Conservation (phyloP, 1,140 invertebrate species). For the Calliopsis andreniformis region DNA sequence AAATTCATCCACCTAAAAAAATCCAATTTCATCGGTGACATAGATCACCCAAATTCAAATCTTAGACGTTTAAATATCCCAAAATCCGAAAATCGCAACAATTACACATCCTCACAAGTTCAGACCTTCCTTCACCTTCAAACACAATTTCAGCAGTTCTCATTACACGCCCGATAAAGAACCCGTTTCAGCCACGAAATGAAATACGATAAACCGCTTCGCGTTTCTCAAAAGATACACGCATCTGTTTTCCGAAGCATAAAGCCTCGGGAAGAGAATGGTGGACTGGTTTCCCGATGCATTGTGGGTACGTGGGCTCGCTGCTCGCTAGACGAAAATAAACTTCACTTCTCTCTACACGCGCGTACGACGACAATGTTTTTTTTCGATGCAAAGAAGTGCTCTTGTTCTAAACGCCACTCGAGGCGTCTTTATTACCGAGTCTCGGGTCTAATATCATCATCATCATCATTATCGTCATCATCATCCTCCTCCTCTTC, state of each 20-base stretch:
- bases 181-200: background rate
- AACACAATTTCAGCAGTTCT: background rate
- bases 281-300: conserved; percentile 6
- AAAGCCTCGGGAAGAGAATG: conserved; percentile 16
- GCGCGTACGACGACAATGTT: conserved; percentile 27
- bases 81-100: no score
- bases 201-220: background rate
- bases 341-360: conserved; percentile 39
- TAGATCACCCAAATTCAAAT: no score
- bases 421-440: conserved; percentile 50
- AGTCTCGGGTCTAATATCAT: conserved; percentile 26
- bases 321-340: conserved; percentile 47
- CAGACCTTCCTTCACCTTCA: background rate
- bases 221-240: background rate
- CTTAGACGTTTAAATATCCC: no score
- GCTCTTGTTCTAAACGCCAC: conserved; percentile 2
- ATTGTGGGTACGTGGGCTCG: background rate
- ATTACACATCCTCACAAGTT: no score
- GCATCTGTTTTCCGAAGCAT: background rate
- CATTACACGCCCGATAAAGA: background rate
- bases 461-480: background rate
- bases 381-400: conserved; percentile 39
- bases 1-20: no score
- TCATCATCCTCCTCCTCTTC: no score
- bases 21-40: no score